Base-by-base conservation (phyloP, 2,888 invertebrate species). In the Paralinhomoeus sp. region DNA sequence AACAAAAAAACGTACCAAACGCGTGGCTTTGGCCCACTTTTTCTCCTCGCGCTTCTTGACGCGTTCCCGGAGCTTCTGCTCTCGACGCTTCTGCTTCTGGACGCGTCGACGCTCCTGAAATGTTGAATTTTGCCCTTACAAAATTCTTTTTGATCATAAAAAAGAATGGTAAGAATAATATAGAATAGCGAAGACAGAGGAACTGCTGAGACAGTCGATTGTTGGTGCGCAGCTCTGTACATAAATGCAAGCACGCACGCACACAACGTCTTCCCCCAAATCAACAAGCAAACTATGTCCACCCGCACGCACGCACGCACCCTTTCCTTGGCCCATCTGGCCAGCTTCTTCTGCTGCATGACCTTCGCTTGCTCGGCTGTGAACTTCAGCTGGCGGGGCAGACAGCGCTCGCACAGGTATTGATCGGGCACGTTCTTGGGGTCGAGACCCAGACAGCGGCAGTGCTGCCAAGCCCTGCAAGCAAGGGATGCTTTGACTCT, bases 381-480 rank as follows among this genome's bases (percentile, higher is more conserved):
- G 24, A 43, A 27, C 24, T 44, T 41, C 40, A 46, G 27, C 17
- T 21, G 15, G 2, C 49, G 48, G 3, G 46, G 46, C 9, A 46
- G 23, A 38, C 49, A 49, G 24, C 27, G 22, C 23, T 49, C 48
- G 41, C 49, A 49, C 17, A 42, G 37, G 34, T 49, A 49, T 2
- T 37, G 40, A 13, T 47, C 44, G 17, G 49, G 49, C 20, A 42
- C 38, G 2, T 43, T 34, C 17, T 18, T 20, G n/a, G 3, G 17
- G 20, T 45, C 33, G 20, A 49, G 43, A 27, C 49, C 49, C 45
- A 49, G 35, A 24, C 49, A 49, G 7, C 35, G 35, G 22, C 43
- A 40, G 39, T 49, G 49, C 47, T 49, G 49, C 49, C 49, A 49
- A 3, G 45, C 49, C 5, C 48, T 48, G 44, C 23, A n/a, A n/a